Evolutionary conservation across 2,113 vertebrate species (phyloP).

Genomic region (Mesembrinibis cayennensis): DNA sequence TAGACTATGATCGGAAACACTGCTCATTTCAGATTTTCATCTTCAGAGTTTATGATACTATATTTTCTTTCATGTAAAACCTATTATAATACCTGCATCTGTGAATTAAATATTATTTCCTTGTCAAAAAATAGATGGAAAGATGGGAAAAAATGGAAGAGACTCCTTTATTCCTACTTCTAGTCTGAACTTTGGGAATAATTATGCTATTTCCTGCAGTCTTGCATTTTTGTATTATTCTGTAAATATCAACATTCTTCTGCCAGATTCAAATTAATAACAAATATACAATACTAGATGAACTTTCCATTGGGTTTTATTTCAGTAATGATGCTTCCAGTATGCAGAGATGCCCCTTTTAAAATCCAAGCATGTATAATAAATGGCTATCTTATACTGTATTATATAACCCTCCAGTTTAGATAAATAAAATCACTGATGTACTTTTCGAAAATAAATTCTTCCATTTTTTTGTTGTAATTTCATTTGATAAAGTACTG

Average conservation of each 20-base stretch:
- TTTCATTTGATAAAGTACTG: not conserved
- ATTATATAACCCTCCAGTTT: not conserved
- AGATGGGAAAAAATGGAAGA: not conserved
- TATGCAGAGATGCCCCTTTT: not conserved
- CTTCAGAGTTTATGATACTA: not conserved
- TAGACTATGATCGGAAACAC: not conserved
- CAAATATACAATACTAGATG: not conserved
- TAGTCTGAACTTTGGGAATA: not conserved
- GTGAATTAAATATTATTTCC: not conserved
- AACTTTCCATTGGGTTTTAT: not conserved
- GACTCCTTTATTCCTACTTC: not conserved
- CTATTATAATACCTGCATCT: not conserved
- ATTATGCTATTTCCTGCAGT: not conserved
- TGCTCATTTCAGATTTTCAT: not conserved
- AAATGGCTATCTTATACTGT: not conserved
- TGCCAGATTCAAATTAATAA: not conserved
- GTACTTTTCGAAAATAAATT: not conserved
- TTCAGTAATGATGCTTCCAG: not conserved
- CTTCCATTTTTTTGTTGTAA: not conserved
- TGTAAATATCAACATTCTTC: not conserved
- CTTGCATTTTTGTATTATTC: not conserved
- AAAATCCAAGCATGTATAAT: not conserved
- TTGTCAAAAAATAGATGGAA: not conserved
- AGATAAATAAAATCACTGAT: not conserved
- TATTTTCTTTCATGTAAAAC: not conserved